phyloP scores from a whole-genome alignment of 2,888 invertebrate species.

The Eilema depressum region DNA sequence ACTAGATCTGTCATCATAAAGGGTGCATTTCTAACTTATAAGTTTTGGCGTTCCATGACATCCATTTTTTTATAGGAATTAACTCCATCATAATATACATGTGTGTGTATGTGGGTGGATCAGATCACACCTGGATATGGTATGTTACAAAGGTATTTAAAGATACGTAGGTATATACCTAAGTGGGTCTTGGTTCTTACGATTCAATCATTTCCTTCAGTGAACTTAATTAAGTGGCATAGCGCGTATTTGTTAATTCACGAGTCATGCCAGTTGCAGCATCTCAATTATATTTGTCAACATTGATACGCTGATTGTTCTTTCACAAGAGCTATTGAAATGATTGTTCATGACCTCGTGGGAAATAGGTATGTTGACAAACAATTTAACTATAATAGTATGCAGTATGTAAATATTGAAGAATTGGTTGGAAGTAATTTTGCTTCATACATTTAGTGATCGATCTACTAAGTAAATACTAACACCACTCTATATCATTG shows the following conservation, averaged over 20 bases:
- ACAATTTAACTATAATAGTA: neutral
- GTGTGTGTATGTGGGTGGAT: too few relatives aligned
- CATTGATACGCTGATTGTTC: neutral
- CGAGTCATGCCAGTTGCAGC: neutral
- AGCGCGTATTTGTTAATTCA: neutral
- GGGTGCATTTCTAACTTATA: too few relatives aligned
- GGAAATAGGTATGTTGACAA: constrained; percentile 6
- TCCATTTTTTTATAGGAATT: too few relatives aligned
- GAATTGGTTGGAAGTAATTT: neutral
- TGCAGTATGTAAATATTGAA: neutral
- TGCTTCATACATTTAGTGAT: too few relatives aligned
- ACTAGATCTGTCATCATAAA: too few relatives aligned
- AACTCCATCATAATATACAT: too few relatives aligned
- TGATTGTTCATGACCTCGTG: neutral
- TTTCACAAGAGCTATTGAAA: constrained; percentile 10
- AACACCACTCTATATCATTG: neutral
- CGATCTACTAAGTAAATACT: neutral
- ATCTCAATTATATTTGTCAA: constrained; percentile 8
- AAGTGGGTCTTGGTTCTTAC: too few relatives aligned
- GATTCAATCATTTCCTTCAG: too few relatives aligned
- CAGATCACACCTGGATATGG: too few relatives aligned
- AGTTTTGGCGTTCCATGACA: too few relatives aligned
- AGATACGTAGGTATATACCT: too few relatives aligned
- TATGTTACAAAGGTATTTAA: too few relatives aligned
- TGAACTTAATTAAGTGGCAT: neutral